These are phyloP conservation scores for Thyatira batis DNA, from an alignment of 2,888 invertebrate species.

Conservation along the genomic window DNA sequence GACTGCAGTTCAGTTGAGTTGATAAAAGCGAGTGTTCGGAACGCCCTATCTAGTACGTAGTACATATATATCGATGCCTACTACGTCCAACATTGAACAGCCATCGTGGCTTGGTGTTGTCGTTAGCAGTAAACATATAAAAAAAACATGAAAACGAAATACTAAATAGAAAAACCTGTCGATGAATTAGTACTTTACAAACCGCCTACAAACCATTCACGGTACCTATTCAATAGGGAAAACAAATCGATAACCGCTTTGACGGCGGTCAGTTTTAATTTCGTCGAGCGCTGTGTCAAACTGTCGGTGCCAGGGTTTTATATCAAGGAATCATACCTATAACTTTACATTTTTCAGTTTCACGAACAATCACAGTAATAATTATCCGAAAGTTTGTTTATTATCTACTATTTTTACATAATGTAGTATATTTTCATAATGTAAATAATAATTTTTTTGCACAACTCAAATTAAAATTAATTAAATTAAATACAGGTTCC, in stretches of 20 bases:
- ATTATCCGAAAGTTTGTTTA: too few relatives aligned
- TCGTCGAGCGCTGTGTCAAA: slow-evolving; percentile 25
- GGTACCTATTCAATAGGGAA: slow-evolving; percentile 10
- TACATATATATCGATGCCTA: too few relatives aligned
- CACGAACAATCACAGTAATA: background rate
- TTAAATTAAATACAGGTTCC: too few relatives aligned
- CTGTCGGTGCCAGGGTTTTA: slow-evolving; percentile 9
- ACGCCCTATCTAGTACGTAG: too few relatives aligned
- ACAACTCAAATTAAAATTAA: too few relatives aligned
- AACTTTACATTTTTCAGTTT: background rate
- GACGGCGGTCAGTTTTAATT: slow-evolving; percentile 41
- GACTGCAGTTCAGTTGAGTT: too few relatives aligned
- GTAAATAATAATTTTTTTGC: too few relatives aligned
- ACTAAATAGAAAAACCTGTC: background rate
- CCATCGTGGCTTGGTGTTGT: background rate
- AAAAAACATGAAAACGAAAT: background rate
- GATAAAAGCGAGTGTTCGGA: too few relatives aligned
- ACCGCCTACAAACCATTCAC: slow-evolving; percentile 7
- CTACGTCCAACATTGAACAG: background rate
- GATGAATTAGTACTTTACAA: slow-evolving; percentile 1
- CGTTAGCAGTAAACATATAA: background rate
- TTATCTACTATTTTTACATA: too few relatives aligned
- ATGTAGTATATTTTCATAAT: too few relatives aligned
- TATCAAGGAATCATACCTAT: slow-evolving; percentile 6
- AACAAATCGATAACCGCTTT: slow-evolving; percentile 33